Percentiles rank a stretch among this genome's conserved stretches.
Conservation (phyloP, 2,888 invertebrate species). For the Aproaerema taeniolella region DNA sequence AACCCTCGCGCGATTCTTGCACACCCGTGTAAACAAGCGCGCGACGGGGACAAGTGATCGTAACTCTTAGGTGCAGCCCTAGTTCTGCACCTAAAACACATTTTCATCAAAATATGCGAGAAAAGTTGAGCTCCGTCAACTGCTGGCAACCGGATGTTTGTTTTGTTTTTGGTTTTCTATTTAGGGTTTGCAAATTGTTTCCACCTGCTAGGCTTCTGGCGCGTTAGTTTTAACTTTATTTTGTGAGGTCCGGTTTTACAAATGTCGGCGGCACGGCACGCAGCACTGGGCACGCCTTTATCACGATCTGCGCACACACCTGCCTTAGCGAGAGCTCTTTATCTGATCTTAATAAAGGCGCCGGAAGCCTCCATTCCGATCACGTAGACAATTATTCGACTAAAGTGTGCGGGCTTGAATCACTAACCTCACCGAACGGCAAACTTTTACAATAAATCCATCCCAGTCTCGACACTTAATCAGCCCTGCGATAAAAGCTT, state of each 20-base stretch:
- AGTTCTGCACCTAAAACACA: too few relatives aligned
- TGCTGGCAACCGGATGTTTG: too few relatives aligned
- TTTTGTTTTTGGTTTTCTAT: background rate
- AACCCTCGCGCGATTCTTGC: too few relatives aligned
- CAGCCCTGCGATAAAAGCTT: conserved; percentile 74
- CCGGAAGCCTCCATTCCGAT: conserved; percentile 63
- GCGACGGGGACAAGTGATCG: too few relatives aligned
- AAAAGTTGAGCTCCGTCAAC: too few relatives aligned
- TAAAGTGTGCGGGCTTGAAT: conserved; percentile 74
- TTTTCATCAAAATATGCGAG: too few relatives aligned
- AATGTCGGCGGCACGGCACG: conserved; percentile 2
- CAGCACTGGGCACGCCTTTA: background rate
- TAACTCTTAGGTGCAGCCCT: too few relatives aligned
- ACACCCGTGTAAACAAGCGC: too few relatives aligned
- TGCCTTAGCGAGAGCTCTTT: conserved; percentile 48
- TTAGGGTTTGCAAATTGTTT: background rate
- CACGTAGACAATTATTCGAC: conserved; percentile 77
- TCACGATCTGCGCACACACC: conserved; percentile 30
- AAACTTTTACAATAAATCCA: conserved; percentile 77
- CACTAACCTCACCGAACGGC: conserved; percentile 72
- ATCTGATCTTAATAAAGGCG: conserved; percentile 71
- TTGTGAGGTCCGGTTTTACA: conserved; percentile 1
- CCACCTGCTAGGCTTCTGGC: background rate
- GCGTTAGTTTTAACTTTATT: background rate
- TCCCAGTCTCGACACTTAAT: conserved; percentile 74